Percentiles rank a stretch among this genome's conserved stretches.
phyloP scores from a whole-genome alignment of 2,888 invertebrate genomes.

The Oxyteleia sp. region DNA sequence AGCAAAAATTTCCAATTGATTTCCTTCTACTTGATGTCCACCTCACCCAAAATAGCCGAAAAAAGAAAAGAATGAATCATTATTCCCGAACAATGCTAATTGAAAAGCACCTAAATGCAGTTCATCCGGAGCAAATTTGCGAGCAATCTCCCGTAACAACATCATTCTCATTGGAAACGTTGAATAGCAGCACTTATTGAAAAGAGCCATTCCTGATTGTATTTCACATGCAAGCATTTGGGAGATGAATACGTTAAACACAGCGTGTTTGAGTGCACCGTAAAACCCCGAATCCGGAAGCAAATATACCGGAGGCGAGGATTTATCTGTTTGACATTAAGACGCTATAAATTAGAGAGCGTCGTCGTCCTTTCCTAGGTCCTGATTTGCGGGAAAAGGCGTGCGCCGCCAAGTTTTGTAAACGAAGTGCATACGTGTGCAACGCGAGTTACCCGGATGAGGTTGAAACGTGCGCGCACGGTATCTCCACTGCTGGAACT shows the following conservation, averaged over 20 bases:
- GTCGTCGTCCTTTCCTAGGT: slow-evolving; percentile 29
- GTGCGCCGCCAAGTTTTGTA: slow-evolving; percentile 27
- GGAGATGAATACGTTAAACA: slow-evolving; percentile 45
- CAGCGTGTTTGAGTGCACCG: slow-evolving; percentile 13
- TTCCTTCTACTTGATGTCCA: background rate
- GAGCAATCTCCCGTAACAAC: background rate
- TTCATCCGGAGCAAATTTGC: background rate
- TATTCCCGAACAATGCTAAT: background rate
- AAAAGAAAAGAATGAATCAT: background rate
- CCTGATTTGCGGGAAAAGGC: slow-evolving; percentile 47
- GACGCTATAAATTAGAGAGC: slow-evolving; percentile 60
- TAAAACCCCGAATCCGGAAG: slow-evolving; percentile 47
- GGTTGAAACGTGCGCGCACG: slow-evolving; percentile 19
- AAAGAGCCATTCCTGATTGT: slow-evolving; percentile 35
- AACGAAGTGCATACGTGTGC: slow-evolving; percentile 28
- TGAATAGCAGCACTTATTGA: slow-evolving; percentile 36
- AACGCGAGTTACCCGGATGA: background rate
- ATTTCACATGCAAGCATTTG: slow-evolving; percentile 32
- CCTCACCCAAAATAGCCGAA: too few species aligned
- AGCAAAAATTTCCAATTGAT: slow-evolving; percentile 1
- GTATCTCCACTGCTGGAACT: slow-evolving; percentile 17
- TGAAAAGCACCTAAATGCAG: slow-evolving; percentile 1
- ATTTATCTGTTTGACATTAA: slow-evolving; percentile 70
- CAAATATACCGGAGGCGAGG: slow-evolving; percentile 40
- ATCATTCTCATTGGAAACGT: background rate